phyloP scores from a whole-genome alignment of 1,140 invertebrate genomes.

The Drosophila ambigua region DNA sequence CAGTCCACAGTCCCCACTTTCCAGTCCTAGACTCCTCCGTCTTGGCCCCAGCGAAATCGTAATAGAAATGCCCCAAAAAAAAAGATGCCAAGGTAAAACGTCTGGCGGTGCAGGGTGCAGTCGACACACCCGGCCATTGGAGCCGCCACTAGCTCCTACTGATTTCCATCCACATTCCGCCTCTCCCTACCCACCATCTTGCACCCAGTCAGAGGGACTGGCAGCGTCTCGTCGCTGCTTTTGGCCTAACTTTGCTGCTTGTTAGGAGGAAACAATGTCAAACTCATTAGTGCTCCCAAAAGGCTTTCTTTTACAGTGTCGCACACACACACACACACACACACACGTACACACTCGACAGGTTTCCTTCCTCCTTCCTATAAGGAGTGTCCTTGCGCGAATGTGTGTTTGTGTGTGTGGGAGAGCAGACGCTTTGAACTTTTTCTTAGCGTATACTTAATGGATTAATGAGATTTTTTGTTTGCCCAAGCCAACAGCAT shows the following conservation, averaged over 20 bases:
- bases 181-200: too few relatives aligned
- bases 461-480: conserved; percentile 83
- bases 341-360: conserved; percentile 35
- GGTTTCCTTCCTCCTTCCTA: conserved; percentile 23
- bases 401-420: conserved; percentile 33
- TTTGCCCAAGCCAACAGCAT: conserved; percentile 77
- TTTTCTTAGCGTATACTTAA: conserved; percentile 80
- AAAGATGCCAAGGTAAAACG: conserved; percentile 73
- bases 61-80: conserved; percentile 68
- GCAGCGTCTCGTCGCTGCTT: conserved; percentile 2
- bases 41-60: conserved; percentile 48
- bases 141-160: conserved; percentile 16
- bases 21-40: neutral
- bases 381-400: conserved; percentile 45
- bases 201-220: neutral
- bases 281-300: conserved; percentile 82
- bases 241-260: conserved; percentile 71
- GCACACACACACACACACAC: conserved; percentile 50
- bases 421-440: conserved; percentile 75
- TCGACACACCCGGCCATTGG: conserved; percentile 5
- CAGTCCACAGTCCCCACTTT: neutral
- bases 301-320: conserved; percentile 78
- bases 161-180: conserved; percentile 33
- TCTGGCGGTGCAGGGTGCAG: conserved; percentile 55
- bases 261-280: conserved; percentile 82